Conservation (phyloP, 2,797 vertebrate species). For the Crocodylus rhombifer region DNA sequence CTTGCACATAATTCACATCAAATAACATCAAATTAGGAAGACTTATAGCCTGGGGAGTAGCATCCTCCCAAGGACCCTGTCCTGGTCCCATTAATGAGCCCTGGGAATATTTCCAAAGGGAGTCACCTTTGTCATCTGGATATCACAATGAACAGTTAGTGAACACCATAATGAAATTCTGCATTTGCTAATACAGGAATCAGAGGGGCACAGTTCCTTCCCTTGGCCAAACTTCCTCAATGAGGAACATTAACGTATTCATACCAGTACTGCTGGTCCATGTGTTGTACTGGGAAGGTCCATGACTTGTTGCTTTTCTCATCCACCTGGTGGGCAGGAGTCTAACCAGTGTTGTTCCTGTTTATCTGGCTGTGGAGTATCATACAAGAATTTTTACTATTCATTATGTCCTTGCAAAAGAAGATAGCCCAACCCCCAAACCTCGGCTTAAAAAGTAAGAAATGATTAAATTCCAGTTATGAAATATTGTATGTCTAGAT, state of each 20-base stretch:
- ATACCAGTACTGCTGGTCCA: background rate
- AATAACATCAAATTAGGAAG: constrained; percentile 69
- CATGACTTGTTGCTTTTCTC: background rate
- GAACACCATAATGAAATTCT: background rate
- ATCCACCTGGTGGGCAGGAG: too few species aligned
- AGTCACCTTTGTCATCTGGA: background rate
- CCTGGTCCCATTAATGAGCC: constrained; percentile 27
- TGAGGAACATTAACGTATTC: background rate
- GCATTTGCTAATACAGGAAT: fast-evolving
- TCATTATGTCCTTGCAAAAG: background rate
- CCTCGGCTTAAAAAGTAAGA: background rate
- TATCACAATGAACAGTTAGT: background rate
- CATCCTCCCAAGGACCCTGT: constrained; percentile 20
- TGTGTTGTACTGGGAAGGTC: background rate
- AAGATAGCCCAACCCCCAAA: background rate
- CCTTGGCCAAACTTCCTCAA: background rate
- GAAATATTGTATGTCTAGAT: too few species aligned
- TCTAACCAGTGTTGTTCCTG: too few species aligned
- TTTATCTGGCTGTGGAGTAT: too few species aligned
- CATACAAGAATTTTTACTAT: background rate
- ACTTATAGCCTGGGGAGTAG: constrained; percentile 40
- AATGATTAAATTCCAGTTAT: background rate
- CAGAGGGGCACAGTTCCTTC: background rate
- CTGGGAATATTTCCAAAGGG: background rate
- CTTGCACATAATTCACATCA: constrained; percentile 70